A percentile compares a stretch with the other conserved stretches of the same genome.
Evolutionary conservation across 2,113 vertebrate genomes (phyloP).

Genomic region (Nicator chloris): DNA sequence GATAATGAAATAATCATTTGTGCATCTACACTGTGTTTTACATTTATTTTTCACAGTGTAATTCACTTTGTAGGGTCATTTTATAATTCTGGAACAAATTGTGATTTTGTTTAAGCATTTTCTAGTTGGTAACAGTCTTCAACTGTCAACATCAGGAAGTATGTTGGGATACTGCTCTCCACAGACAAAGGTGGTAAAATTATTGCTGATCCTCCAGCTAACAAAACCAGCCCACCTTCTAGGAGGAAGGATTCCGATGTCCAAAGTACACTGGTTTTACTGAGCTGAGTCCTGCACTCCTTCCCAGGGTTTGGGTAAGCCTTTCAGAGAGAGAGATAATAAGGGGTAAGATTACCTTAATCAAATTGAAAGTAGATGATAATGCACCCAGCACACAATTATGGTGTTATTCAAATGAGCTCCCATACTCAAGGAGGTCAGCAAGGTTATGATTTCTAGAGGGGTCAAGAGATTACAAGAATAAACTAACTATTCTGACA

Average conservation of each 20-base stretch:
- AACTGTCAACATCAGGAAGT: slow-evolving; percentile 10
- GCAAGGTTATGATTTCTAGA: slow-evolving; percentile 45
- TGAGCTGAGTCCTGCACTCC: not conserved
- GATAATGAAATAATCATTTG: slow-evolving; percentile 82
- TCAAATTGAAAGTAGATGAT: slow-evolving; percentile 25
- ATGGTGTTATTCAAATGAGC: not conserved
- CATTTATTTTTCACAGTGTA: slow-evolving; percentile 70
- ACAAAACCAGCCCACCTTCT: not conserved
- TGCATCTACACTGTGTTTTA: slow-evolving; percentile 71
- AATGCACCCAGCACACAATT: slow-evolving; percentile 6
- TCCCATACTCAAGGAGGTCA: not conserved
- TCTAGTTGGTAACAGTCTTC: not conserved
- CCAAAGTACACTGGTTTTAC: not conserved
- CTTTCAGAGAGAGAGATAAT: not conserved
- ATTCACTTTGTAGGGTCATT: slow-evolving; percentile 68
- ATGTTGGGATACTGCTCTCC: not conserved
- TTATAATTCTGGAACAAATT: slow-evolving; percentile 69
- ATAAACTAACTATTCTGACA: slow-evolving; percentile 63
- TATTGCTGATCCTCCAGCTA: not conserved
- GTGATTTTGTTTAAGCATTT: slow-evolving; percentile 54
- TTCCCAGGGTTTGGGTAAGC: not conserved
- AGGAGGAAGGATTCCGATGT: not conserved
- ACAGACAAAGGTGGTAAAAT: not conserved
- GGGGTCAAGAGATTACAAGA: slow-evolving; percentile 55
- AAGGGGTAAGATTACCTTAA: slow-evolving; percentile 33